Base-by-base conservation (phyloP, 1,140 invertebrate species). In the Conus ventricosus region DNA sequence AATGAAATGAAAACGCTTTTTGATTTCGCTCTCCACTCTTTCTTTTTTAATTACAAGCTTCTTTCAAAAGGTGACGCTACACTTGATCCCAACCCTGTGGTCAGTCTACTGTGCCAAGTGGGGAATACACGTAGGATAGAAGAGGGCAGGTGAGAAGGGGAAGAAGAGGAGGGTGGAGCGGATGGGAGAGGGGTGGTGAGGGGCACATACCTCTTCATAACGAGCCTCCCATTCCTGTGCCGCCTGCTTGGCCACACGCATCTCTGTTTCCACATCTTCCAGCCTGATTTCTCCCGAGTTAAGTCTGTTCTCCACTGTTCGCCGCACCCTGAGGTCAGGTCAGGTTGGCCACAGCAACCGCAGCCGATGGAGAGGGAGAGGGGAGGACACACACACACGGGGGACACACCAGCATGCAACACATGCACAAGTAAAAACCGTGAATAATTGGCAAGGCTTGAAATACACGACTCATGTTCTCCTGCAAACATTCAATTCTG, bases 141-240 rank as follows among this genome's bases (percentile, higher is more conserved):
- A 13, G 60, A 63, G 17, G 17, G 60, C 23, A 71, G 67, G 20
- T 23, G 6, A 20, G 23, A 6, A n/a, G 20, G 23, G 67, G 67
- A 71, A n/a, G 20, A 20, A 20, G 67, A 71, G 20, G 67, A 71
- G 67, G 67, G 67, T 71, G 67, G 57, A 60, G 57, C 1, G 23
- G 67, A 84, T 6, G 57, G 82, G 63, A 10, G 55, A 25, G 23
- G 82, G 54, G 53, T 54, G 84, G 84, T 2, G n/a, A n/a, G 27
- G 84, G 67, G 15, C 53, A 88, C 89, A 53, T 93, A 99, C 99
- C 99, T 99, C 99, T 97, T 99, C 99, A 96, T 99, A 99, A 99
- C 99, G 99, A 96, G 99, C 98, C 97, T 99, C 99, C 94, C 99
- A 98, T 96, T 99, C 99, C 96, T 99, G 98, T 96, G 99, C 99